These are phyloP conservation scores for Elysia crispata DNA, from an alignment of 2,888 invertebrate species.

Conservation along the genomic window DNA sequence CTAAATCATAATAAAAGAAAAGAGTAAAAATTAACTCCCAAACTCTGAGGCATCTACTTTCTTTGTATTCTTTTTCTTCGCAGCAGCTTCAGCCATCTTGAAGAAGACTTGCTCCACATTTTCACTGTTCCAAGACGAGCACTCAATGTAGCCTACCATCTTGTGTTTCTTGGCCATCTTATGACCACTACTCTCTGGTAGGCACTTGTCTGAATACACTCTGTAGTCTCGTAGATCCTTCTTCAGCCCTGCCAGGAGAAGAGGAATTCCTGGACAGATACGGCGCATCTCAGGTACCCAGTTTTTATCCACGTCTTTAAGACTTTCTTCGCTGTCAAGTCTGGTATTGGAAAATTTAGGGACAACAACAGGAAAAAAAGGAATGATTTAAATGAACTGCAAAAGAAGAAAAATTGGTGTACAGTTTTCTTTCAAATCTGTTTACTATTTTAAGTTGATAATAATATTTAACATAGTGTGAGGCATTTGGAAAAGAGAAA, in stretches of 20 bases:
- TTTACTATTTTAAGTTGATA: too few species aligned
- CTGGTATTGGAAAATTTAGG: constrained; percentile 10
- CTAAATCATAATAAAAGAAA: too few species aligned
- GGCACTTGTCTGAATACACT: constrained; percentile 12
- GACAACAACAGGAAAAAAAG: too few species aligned
- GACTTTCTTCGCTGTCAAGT: constrained; percentile 36
- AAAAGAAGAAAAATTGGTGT: neutral
- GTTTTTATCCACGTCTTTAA: constrained; percentile 23
- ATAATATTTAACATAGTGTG: too few species aligned
- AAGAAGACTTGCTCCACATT: constrained; percentile 32
- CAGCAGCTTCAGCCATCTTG: constrained; percentile 4
- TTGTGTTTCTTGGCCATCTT: constrained; percentile 37
- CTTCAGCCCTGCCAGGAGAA: constrained; percentile 40
- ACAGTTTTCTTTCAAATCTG: too few species aligned
- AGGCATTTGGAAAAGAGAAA: too few species aligned
- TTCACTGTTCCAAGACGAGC: constrained; percentile 28
- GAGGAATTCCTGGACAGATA: constrained; percentile 35
- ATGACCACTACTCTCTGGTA: constrained; percentile 23
- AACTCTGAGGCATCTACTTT: neutral
- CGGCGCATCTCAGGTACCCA: constrained; percentile 43
- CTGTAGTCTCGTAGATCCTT: constrained; percentile 18
- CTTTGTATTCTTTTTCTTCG: constrained; percentile 24
- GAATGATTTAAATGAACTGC: neutral
- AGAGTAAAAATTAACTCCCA: too few species aligned
- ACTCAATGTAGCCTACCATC: constrained; percentile 31